Evolutionary conservation across 2,888 invertebrate genomes (phyloP), one percentile per base, ranked within the genome.

Genomic region (Polydrusus tereticollis): DNA sequence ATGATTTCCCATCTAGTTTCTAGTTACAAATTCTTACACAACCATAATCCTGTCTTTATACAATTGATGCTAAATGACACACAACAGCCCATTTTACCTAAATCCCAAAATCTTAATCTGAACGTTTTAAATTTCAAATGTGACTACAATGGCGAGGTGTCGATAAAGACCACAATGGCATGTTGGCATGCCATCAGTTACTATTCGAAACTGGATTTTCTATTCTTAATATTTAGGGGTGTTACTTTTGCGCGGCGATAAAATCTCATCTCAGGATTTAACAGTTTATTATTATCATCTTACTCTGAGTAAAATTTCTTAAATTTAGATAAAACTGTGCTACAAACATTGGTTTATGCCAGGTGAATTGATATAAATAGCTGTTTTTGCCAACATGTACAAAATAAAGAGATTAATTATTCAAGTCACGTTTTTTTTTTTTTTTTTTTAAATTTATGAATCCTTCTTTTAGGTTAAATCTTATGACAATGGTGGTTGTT

Each of bases 71-170:
- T 55, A 26, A 50, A 65, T 23, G 21, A 21, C 50, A 29, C 14
- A 64, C 29, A 64, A 65, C 21, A 29, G 41, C 36, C 47, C 65
- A 21, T 65, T 52, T 65, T 55, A 65, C 65, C 26, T 43, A 65
- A 65, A 65, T 55, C 36, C 18, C 6, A 52, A 55, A 55, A 23
- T 20, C 41, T 36, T 55, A 65, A 55, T 55, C 57, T 55, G 65
- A 43, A 29, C 16, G 52, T 65, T 23, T 65, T 26, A 43, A 38
- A 52, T 65, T 65, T 65, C 65, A 57, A 65, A 41, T 57, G 20
- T 55, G 26, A 18, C 55, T 8, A 55, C 55, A 65, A 65, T 38
- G 18, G 38, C 6, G 14, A 26, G 8, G 29, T 29, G 52, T 29
- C 52, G 29, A 55, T 29, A 29, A 55, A 16, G 18, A 14, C 16